Base-by-base conservation (phyloP, 92 coral and sea anemone genomes). In the Zoanthus sansibaricus region DNA sequence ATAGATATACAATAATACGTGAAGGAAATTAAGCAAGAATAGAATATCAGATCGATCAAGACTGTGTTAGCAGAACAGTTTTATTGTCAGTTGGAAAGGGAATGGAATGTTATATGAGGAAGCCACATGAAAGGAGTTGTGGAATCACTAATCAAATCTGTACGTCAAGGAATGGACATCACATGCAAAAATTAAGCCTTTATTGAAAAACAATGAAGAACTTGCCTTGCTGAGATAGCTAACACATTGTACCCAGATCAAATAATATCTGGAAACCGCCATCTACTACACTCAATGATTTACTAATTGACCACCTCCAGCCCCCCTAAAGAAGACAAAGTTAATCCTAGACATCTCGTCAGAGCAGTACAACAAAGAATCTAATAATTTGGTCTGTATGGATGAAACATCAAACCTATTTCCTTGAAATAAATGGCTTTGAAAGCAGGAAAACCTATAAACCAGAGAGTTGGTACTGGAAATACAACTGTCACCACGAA, bases 1-100 rank as follows among this genome's bases (percentile, higher is more conserved):
- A 62, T 72, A 16, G 94, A 92, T 0, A 88, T 88, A 3, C 92
- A 92, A 82, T 9, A 11, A 11, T 92, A 92, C 68, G 52, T 89
- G 4, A 83, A 54, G 71, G 95, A 92, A 61, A 37, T 72, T 49
- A 79, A 30, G 62, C 21, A 16, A 6, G 16, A 20, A 1, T 88
- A 82, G 91, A 74, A 72, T 20, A 64, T 68, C 7, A 13, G 18
- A 14, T 11, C 14, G 46, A 74, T 83, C 0, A 69, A 89, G 69
- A 89, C 42, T 1, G 58, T 49, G 42, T 58, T 85, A 1, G 44
- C 86, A 18, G 86, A 76, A 42, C 86, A 89, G 18, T 76, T 75
- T 32, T 10, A 52, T 54, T 89, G 92, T 17, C 68, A 84, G 5
- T 84, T 84, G 37, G 48, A 32, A 21, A 75, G 86, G 92, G 78